Percentiles rank a stretch among this genome's conserved stretches.
Conservation (phyloP, 2,888 invertebrate species). For the Eupeodes luniger region DNA sequence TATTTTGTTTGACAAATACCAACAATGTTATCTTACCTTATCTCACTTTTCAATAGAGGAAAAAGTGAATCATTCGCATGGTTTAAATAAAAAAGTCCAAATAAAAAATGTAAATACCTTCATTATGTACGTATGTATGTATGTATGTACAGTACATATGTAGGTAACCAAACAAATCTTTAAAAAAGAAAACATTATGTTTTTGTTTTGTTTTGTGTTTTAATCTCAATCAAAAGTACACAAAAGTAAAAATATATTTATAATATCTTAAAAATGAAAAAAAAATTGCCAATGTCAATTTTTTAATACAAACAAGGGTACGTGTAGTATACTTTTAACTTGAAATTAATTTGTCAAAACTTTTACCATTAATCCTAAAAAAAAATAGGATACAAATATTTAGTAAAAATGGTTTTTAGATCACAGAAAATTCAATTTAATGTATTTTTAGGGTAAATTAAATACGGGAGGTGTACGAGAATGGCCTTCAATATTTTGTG, state of each 20-base stretch:
- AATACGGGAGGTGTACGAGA: neutral
- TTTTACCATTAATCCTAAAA: neutral
- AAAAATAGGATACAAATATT: neutral
- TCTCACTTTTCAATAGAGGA: too few species aligned
- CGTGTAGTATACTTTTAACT: neutral
- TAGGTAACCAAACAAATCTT: neutral
- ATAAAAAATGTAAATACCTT: neutral
- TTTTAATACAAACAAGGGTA: slow-evolving; percentile 4
- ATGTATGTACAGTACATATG: too few species aligned
- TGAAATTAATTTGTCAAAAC: neutral
- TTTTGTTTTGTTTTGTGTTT: neutral
- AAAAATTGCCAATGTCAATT: slow-evolving; percentile 6
- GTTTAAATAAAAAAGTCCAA: neutral
- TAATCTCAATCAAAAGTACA: neutral
- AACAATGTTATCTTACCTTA: too few species aligned
- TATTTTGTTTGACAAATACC: too few species aligned
- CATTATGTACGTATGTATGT: neutral
- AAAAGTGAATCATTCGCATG: neutral
- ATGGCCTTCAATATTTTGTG: neutral
- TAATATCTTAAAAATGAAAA: neutral
- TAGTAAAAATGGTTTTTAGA: neutral
- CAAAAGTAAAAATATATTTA: neutral
- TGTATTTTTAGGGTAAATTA: neutral
- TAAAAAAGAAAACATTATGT: neutral
- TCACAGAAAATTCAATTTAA: neutral